Percentiles rank a stretch among this genome's conserved stretches.
Conservation (phyloP, 2,113 vertebrate species). For the Hippopotamus amphibius region DNA sequence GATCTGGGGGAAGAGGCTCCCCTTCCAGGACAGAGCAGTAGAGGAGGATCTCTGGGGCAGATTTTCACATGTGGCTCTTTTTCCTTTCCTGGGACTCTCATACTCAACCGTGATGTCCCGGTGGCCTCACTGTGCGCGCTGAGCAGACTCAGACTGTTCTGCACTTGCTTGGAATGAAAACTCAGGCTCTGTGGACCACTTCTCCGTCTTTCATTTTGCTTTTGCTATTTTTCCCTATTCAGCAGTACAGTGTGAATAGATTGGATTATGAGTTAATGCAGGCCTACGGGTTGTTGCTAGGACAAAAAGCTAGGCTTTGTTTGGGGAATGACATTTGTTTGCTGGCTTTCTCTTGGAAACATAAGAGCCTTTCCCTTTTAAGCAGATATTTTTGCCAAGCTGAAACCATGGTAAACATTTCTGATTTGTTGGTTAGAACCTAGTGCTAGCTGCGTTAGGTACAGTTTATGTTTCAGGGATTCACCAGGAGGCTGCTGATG, state of each 20-base stretch:
- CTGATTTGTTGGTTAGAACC: neutral
- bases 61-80: neutral
- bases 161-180: neutral
- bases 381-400: neutral
- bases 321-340: conserved; percentile 79
- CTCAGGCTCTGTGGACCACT: neutral
- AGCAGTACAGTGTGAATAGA: conserved; percentile 38
- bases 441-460: neutral
- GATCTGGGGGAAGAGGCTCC: neutral
- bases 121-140: no score
- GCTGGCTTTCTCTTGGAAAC: conserved; percentile 81
- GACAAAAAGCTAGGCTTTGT: conserved; percentile 77
- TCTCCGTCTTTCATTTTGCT: neutral
- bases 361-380: conserved; percentile 72
- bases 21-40: neutral
- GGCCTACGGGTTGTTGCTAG: conserved; percentile 66
- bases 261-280: conserved; percentile 73
- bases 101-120: accelerated
- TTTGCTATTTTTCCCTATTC: conserved; percentile 17
- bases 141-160: neutral
- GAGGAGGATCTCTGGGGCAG: neutral
- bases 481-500: neutral
- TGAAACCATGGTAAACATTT: conserved; percentile 44
- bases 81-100: neutral
- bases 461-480: neutral